These are phyloP conservation scores for Pogoniulus pusillus DNA, from an alignment of 2,797 vertebrate species.

Conservation along the genomic window DNA sequence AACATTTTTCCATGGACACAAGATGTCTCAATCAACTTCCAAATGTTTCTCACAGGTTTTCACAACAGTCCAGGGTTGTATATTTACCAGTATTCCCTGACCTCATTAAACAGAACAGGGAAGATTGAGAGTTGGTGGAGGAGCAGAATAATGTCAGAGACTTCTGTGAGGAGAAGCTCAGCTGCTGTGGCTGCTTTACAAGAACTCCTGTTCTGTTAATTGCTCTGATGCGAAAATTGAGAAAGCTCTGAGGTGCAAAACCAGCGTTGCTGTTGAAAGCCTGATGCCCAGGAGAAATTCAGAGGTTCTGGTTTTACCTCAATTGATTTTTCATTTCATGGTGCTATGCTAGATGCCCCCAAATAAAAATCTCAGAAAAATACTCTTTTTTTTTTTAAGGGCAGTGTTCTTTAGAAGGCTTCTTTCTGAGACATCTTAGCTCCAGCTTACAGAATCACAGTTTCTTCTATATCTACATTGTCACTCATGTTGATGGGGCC, in stretches of 20 bases:
- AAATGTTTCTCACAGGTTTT: slow-evolving; percentile 34
- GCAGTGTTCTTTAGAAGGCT: not conserved
- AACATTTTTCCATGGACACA: slow-evolving; percentile 50
- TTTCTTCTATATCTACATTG: not conserved
- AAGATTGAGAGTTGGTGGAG: not conserved
- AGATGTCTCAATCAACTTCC: slow-evolving; percentile 35
- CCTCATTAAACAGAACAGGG: slow-evolving; percentile 49
- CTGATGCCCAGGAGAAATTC: slow-evolving; percentile 21
- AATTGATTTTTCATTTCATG: slow-evolving; percentile 31
- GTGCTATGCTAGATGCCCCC: not conserved
- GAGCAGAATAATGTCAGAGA: not conserved
- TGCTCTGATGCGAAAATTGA: slow-evolving; percentile 27
- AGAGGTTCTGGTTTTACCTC: not conserved
- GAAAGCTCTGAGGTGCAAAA: slow-evolving; percentile 2
- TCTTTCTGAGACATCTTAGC: not conserved
- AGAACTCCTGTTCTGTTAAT: not conserved
- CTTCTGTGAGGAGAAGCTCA: not conserved
- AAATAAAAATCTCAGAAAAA: slow-evolving; percentile 13
- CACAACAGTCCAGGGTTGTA: slow-evolving; percentile 34
- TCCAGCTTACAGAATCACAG: not conserved
- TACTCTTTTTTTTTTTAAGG: not conserved
- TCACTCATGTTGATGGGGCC: not conserved
- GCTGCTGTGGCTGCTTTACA: slow-evolving; percentile 1
- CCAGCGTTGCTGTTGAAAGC: not conserved
- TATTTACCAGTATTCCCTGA: slow-evolving; percentile 66